Evolutionary conservation across 1,140 invertebrate species (phyloP).

Genomic region (Trichonephila clavata): DNA sequence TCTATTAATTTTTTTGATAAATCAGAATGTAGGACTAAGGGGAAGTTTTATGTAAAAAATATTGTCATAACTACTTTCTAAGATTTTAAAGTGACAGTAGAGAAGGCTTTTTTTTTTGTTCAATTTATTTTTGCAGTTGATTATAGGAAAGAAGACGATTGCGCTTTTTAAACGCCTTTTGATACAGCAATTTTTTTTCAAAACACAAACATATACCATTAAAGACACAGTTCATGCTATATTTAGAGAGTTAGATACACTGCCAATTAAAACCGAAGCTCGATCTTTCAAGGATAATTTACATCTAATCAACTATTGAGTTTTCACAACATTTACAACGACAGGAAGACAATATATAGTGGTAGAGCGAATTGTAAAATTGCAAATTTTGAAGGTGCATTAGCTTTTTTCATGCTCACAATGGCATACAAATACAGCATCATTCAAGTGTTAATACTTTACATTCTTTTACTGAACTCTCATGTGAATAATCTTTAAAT

Average conservation of each 20-base stretch:
- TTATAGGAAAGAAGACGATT: no score
- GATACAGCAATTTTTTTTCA: no score
- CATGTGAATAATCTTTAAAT: slow-evolving; percentile 7
- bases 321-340: slow-evolving; percentile 28
- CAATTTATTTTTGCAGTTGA: no score
- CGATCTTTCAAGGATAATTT: slow-evolving; percentile 25
- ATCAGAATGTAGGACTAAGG: no score
- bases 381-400: slow-evolving; percentile 54
- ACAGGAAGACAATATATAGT: slow-evolving; percentile 70
- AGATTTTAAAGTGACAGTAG: no score
- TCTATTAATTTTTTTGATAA: no score
- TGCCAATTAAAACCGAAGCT: slow-evolving; percentile 47
- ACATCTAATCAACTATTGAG: neutral
- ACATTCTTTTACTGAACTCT: slow-evolving; percentile 17
- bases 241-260: neutral
- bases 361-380: slow-evolving; percentile 39
- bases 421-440: slow-evolving; percentile 45
- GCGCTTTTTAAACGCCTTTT: no score
- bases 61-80: no score
- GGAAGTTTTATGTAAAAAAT: no score
- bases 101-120: no score
- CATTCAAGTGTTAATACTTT: slow-evolving; percentile 54
- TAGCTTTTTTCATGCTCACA: slow-evolving; percentile 11
- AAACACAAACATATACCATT: no score
- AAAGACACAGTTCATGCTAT: no score